Evolutionary conservation across 2,888 invertebrate genomes (phyloP), one percentile per base, ranked within the genome.

Genomic region (Drosophila merina): DNA sequence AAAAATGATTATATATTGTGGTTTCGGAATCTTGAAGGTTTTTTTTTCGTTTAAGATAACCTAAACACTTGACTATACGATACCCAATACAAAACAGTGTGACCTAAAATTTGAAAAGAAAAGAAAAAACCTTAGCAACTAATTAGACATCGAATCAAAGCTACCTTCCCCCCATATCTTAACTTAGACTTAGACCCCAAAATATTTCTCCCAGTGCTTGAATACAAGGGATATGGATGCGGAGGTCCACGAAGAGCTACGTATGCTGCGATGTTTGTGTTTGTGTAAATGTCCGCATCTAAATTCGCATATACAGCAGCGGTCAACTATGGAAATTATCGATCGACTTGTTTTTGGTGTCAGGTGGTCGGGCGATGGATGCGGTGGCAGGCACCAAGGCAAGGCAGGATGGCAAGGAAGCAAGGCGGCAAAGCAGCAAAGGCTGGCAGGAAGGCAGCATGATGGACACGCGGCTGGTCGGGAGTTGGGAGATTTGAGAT

Each of bases 291-390:
- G 90, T 86, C 86, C 83, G 81, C 86, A 88, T 88, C 89, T 78
- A 87, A 89, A 88, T 89, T 88, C 87, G 88, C 88, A 89, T 89
- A 89, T 85, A 87, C 86, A 89, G 88, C 85, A 84, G 81, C 89
- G 91, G 91, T 90, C 91, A 91, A 85, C 89, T 89, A 90, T 91
- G 90, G 90, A 90, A 91, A 90, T 90, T 91, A 91, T 91, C 91
- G 91, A 91, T 91, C 91, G 91, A 89, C 86, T 86, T 90, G 89
- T 89, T 89, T 90, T 90, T 86, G 87, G 86, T 88, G 88, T 90
- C 87, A 88, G 88, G 84, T 88, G 90, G 88, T 88, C 79, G 86
- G 87, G 79, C 79, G 76, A 84, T 82, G 79, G 75, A 88, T 76
- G 80, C 74, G 79, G 71, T 76, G 82, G 74, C 75, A 77, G 72